These are phyloP conservation scores for Oryzias sinensis DNA, from an alignment of 2,797 vertebrate species.

Conservation along the genomic window DNA sequence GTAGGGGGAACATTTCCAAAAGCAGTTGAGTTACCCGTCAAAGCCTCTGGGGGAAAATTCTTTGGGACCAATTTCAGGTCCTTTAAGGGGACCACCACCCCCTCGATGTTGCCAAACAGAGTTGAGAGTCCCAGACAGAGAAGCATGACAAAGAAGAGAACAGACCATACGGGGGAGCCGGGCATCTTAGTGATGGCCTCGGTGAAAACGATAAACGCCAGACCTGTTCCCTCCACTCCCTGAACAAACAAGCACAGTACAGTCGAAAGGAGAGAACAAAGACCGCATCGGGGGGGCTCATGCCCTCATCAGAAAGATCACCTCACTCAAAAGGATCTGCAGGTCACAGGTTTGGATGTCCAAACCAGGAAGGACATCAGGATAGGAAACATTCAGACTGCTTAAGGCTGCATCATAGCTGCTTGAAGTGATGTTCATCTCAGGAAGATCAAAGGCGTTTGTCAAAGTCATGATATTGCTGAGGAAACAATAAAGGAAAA, in stretches of 20 bases:
- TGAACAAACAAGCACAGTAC: slow-evolving; percentile 49
- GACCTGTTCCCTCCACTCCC: slow-evolving; percentile 93
- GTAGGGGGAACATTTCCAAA: neutral
- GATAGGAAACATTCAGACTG: slow-evolving; percentile 70
- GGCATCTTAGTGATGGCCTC: slow-evolving; percentile 98
- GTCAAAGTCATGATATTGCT: slow-evolving; percentile 88
- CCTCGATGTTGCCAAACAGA: slow-evolving; percentile 92
- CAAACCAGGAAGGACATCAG: slow-evolving; percentile 57
- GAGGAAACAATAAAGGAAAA: neutral
- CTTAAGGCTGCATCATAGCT: slow-evolving; percentile 76
- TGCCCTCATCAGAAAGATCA: slow-evolving; percentile 31
- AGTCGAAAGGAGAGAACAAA: neutral
- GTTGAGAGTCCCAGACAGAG: slow-evolving; percentile 93
- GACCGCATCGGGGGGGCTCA: neutral
- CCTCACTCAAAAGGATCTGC: slow-evolving; percentile 84
- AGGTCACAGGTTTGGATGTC: slow-evolving; percentile 81
- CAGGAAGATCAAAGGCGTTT: slow-evolving; percentile 85
- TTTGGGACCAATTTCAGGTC: slow-evolving; percentile 82
- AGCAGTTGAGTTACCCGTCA: slow-evolving; percentile 79
- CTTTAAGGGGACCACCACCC: slow-evolving; percentile 85
- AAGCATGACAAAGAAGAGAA: slow-evolving; percentile 95
- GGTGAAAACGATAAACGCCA: slow-evolving; percentile 96
- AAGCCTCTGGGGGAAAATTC: slow-evolving; percentile 85
- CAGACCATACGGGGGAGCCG: slow-evolving; percentile 84
- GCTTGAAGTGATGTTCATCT: slow-evolving; percentile 80